Percentiles rank a stretch among this genome's conserved stretches.
Evolutionary conservation across 2,113 vertebrate genomes (phyloP).

Genomic region (Pollimyrus isidori): DNA sequence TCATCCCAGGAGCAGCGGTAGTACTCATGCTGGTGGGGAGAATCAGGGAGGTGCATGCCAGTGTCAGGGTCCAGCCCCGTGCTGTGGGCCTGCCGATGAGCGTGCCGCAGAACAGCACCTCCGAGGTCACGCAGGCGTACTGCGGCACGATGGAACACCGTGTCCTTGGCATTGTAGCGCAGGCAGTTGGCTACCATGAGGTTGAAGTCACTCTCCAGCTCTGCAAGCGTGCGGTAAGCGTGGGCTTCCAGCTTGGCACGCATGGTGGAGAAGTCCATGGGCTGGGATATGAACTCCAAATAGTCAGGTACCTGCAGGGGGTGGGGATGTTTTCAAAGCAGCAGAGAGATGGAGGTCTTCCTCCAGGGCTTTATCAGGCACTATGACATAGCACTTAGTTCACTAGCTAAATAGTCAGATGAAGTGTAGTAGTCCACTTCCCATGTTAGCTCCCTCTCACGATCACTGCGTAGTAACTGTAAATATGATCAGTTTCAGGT

Average conservation of each 20-base stretch:
- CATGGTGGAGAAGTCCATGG: conserved; percentile 99
- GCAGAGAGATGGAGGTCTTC: neutral
- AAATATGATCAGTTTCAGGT: neutral
- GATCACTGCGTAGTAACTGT: neutral
- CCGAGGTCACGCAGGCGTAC: conserved; percentile 83
- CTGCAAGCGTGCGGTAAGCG: conserved; percentile 77
- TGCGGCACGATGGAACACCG: conserved; percentile 88
- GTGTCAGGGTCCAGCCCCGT: conserved; percentile 80
- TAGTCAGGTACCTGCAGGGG: conserved; percentile 89
- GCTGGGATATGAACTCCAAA: conserved; percentile 89
- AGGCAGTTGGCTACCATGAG: conserved; percentile 97
- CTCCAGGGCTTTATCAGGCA: neutral
- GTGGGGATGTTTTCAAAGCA: neutral
- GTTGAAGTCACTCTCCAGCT: conserved; percentile 93
- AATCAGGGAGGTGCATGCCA: conserved; percentile 83
- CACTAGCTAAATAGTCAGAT: neutral
- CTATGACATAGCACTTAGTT: neutral
- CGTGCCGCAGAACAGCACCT: conserved; percentile 82
- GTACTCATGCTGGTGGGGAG: conserved; percentile 83
- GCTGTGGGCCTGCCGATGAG: conserved; percentile 82
- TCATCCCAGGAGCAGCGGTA: conserved; percentile 96
- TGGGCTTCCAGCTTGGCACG: conserved; percentile 85
- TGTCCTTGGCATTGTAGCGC: conserved; percentile 94
- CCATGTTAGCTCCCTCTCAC: neutral
- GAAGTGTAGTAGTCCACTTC: neutral